Evolutionary conservation across 2,888 invertebrate genomes (phyloP).

Genomic region (Cataglyphis altisquamis): DNA sequence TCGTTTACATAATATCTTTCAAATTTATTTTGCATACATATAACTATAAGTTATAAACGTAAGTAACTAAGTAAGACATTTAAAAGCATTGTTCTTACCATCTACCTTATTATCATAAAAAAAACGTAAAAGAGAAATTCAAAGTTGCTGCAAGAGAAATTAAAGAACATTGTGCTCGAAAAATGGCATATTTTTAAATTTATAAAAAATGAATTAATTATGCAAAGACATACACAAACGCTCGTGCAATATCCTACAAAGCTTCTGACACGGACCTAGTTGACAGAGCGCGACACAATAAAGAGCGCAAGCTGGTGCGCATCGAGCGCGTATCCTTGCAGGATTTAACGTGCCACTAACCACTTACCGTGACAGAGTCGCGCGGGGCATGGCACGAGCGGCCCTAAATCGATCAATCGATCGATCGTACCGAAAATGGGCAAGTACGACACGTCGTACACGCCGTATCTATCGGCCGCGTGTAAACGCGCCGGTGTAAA

Average conservation of each 20-base stretch:
- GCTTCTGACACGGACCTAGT: not conserved
- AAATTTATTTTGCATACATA: not conserved
- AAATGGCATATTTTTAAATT: slow-evolving; percentile 2
- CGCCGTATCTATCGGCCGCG: slow-evolving; percentile 48
- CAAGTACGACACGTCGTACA: slow-evolving; percentile 33
- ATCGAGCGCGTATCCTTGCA: slow-evolving; percentile 43
- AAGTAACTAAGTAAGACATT: not conserved
- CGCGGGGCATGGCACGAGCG: not conserved
- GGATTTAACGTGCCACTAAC: slow-evolving; percentile 57
- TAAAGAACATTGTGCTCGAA: not conserved
- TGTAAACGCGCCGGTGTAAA: slow-evolving; percentile 70
- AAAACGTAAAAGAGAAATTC: not conserved
- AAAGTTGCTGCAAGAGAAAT: not conserved
- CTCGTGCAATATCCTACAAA: not conserved
- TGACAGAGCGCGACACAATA: slow-evolving; percentile 14
- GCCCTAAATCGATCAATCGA: slow-evolving; percentile 31
- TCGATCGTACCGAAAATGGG: slow-evolving; percentile 61
- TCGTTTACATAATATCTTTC: not conserved
- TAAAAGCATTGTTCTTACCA: not conserved
- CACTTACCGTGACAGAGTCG: slow-evolving; percentile 45
- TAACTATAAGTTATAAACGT: not conserved
- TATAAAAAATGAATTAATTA: slow-evolving; percentile 12
- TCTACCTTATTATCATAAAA: not conserved
- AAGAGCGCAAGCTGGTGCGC: slow-evolving; percentile 13
- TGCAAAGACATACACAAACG: not conserved